phyloP scores from a whole-genome alignment of 1,140 invertebrate genomes.

The Eueides isabella region DNA sequence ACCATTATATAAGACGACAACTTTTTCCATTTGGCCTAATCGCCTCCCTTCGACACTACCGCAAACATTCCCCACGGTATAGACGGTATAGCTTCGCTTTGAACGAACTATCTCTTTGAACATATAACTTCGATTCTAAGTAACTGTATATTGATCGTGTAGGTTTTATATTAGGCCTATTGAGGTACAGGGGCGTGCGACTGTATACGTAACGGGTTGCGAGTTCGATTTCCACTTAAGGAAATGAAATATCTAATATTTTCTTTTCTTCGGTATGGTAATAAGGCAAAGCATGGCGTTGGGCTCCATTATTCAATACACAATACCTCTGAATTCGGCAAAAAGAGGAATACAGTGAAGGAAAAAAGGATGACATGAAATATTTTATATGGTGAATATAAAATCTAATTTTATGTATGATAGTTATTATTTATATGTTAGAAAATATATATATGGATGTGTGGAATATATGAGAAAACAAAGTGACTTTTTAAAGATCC shows the following conservation, averaged over 20 bases:
- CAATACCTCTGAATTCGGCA: too few species aligned
- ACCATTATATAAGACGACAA: conserved; percentile 52
- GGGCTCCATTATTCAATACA: too few species aligned
- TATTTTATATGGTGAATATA: too few species aligned
- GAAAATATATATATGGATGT: not conserved
- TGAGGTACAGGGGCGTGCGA: too few species aligned
- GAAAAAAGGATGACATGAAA: too few species aligned
- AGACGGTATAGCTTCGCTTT: conserved; percentile 17
- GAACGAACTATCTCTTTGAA: conserved; percentile 8
- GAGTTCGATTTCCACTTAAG: too few species aligned
- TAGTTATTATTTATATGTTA: not conserved
- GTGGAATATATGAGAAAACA: not conserved
- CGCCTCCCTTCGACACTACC: conserved; percentile 46
- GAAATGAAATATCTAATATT: too few species aligned
- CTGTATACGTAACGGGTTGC: too few species aligned
- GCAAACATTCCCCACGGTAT: conserved; percentile 48
- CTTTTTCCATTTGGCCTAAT: conserved; percentile 63
- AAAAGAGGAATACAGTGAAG: too few species aligned
- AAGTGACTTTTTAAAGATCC: not conserved
- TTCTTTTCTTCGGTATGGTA: too few species aligned
- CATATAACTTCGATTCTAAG: conserved; percentile 2
- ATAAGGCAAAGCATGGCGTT: too few species aligned
- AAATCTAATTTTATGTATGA: too few species aligned
- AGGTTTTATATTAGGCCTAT: not conserved
- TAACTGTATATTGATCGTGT: not conserved